Base-by-base conservation (phyloP, 1,140 invertebrate genomes). In the Drosophila pruinosa region DNA sequence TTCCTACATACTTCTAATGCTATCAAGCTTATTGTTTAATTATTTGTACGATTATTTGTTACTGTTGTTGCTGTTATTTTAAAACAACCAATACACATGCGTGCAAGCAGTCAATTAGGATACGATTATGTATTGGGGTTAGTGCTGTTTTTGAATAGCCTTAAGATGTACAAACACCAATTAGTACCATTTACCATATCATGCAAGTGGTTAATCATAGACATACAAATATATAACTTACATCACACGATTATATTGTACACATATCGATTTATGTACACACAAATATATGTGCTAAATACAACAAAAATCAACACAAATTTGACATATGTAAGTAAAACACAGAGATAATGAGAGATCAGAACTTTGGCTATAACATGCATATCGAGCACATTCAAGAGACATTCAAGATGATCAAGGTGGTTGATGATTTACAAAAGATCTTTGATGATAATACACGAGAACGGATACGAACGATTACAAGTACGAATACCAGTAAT, bases 31-130 rank as follows among this genome's bases (percentile, higher is more conserved):
- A 43, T 53, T 28, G 54, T 86, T 78, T 59, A 47, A 41, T 59
- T 67, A 59, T 22, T 58, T 50, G 14, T 59, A 58, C 39, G n/a
- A 48, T 41, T 22, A 34, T 79, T 64, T 7, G 47, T 34, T 39
- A 22, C 41, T 62, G 26, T 19, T 57, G 22, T 59, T 47, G 12
- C 47, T 61, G 53, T 53, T 63, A 52, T 81, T 57, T 45, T 59
- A 57, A 65, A 71, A 89, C 85, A 89, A 89, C 83, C 50, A 89
- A 89, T 89, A 89, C 83, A 89, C 83, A 89, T 89, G 82, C 82
- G 86, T 65, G 72, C 61, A 71, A 53, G 75, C 65, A 65, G 72
- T 56, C 59, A 48, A 67, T 73, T 71, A 54, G 39, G 52, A 45
- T 74, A 45, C 39, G 22, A 43, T 8, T 69, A 28, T 47, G 8